Base-by-base conservation (phyloP, 2,888 invertebrate genomes). In the Sipha maydis region DNA sequence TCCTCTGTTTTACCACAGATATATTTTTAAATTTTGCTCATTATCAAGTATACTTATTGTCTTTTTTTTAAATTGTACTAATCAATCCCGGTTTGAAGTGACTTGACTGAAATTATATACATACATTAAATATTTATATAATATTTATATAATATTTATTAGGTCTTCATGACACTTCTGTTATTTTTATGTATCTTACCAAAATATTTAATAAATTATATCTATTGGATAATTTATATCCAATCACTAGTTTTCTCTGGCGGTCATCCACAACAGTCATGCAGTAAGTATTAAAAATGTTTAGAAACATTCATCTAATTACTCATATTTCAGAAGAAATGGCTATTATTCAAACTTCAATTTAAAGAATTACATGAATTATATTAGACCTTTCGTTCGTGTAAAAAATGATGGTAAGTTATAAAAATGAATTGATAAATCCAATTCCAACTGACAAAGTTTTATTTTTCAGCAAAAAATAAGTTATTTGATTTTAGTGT, bases 151-250 rank as follows among this genome's bases (percentile, higher is more conserved):
- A 25, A 21, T 61, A 21, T 21, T 7, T 61, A 61, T 61, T 61
- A 21, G 61, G 4, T 11, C n/a, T 69, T 11, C 8, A 76, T 84
- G 61, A 25, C 48, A n/a, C 19, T 75, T 5, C 25, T 67, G 80
- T 82, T 75, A 75, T 19, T 88, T 88, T 75, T 88, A 88, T 88
- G 86, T 88, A 82, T 88, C 73, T 88, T 38, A 34, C 75, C 67
- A 88, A 61, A 41, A 75, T 28, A 17, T 80, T 80, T 73, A 88
- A 61, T 61, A 88, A 88, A 61, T 25, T 80, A 88, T 88, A 80
- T 88, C 75, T 41, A 7, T 73, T 80, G 17, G 61, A 34, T 82
- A 75, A 25, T 88, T 41, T 82, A 61, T 75, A 28, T 69, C 73
- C 88, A 88, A 48, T 67, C 17, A 19, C n/a, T 88, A 75, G 82